Conservation (phyloP, 1,140 invertebrate genomes). For the Cotesia typhae region DNA sequence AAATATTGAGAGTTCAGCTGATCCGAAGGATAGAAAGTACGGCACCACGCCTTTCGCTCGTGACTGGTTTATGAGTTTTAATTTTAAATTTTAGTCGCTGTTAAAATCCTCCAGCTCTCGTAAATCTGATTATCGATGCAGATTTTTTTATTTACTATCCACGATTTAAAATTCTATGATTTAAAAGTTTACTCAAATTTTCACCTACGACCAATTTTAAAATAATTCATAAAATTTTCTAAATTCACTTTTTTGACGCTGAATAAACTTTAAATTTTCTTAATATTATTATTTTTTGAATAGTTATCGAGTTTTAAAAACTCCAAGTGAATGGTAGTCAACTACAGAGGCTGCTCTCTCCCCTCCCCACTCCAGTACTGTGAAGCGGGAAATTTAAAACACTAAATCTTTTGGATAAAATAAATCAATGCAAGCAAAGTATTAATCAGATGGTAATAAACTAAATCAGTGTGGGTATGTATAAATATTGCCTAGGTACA, state of each 20-base stretch:
- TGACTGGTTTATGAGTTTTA: slow-evolving; percentile 47
- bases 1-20: slow-evolving; percentile 49
- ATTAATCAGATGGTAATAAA: slow-evolving; percentile 10
- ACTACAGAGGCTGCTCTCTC: too few relatives aligned
- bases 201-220: background rate
- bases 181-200: background rate
- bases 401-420: background rate
- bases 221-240: background rate
- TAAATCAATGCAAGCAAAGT: background rate
- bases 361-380: too few relatives aligned
- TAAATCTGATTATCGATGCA: background rate
- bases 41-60: slow-evolving; percentile 58
- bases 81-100: too few relatives aligned
- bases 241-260: background rate
- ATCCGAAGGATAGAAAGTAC: slow-evolving; percentile 44
- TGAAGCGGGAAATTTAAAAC: too few relatives aligned
- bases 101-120: too few relatives aligned
- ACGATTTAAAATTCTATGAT: too few relatives aligned
- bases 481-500: background rate
- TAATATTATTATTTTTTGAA: too few relatives aligned
- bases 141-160: too few relatives aligned
- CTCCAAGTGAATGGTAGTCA: too few relatives aligned
- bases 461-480: background rate
- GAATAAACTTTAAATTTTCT: too few relatives aligned
- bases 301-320: too few relatives aligned